These are phyloP conservation scores for Actinia tenebrosa DNA, from an alignment of 64 coral and sea anemone genomes.

Conservation along the genomic window DNA sequence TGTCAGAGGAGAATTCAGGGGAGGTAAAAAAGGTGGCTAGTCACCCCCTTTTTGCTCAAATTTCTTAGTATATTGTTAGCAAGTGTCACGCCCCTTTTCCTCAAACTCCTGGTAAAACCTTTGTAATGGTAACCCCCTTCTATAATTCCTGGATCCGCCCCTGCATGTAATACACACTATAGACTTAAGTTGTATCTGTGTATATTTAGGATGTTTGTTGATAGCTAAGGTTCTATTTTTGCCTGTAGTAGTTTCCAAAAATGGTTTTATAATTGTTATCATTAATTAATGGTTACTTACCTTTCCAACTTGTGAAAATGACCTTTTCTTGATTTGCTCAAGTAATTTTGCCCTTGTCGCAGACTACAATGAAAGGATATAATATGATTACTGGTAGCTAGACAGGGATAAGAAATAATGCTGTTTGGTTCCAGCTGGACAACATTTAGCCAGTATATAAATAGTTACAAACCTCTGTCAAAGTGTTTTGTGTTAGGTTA, in stretches of 20 bases:
- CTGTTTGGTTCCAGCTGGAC: neutral
- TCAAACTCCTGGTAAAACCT: too few species aligned
- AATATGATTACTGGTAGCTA: neutral
- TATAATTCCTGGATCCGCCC: too few species aligned
- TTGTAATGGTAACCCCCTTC: too few species aligned
- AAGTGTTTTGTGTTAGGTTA: neutral
- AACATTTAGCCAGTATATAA: neutral
- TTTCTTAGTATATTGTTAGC: too few species aligned
- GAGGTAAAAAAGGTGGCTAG: too few species aligned
- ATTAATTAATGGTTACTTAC: neutral
- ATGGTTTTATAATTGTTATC: neutral
- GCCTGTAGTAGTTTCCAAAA: neutral
- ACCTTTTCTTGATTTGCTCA: neutral
- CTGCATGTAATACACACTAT: too few species aligned
- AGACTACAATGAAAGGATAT: neutral
- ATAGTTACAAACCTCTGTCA: slow-evolving; percentile 13
- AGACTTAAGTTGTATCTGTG: too few species aligned
- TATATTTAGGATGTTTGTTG: too few species aligned
- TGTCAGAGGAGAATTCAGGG: too few species aligned
- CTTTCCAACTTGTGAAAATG: slow-evolving; percentile 18
- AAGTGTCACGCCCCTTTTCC: too few species aligned
- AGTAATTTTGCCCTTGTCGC: neutral
- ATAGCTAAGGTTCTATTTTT: too few species aligned
- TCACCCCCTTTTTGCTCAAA: too few species aligned
- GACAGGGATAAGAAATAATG: neutral